Base-by-base conservation (phyloP, 2,888 invertebrate species). In the Augochlorella aurata region DNA sequence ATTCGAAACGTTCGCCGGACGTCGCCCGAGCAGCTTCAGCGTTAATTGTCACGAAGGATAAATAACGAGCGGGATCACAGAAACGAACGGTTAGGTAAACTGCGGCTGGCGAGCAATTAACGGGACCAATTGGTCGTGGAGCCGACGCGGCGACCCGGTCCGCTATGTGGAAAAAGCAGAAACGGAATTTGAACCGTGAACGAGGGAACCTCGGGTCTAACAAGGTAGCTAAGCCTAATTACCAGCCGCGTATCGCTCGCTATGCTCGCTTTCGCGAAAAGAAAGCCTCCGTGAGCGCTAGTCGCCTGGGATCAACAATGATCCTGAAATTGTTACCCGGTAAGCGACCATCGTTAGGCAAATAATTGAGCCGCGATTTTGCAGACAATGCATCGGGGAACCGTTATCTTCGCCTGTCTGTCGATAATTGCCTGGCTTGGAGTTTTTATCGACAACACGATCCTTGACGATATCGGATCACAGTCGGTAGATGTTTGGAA, bases 281-380 rank as follows among this genome's bases (percentile, higher is more conserved):
- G 54, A 67, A n/a, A 49, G 71, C 45, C 29, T 61, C 38, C 21
- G 50, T 44, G 58, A 63, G 78, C 77, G 49, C 58, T 65, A 63
- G 65, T 24, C n/a, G 10, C 8, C 8, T 61, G 21, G 54, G 73
- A 79, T 73, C 74, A 74, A 49, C 67, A 65, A 65, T 44, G 65
- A 70, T 79, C 73, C 74, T 49, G 54, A 79, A 81, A 79, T 79
- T 24, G 65, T 69, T 70, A 73, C 24, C 54, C 21, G 63, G 68
- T 69, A 73, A 69, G 72, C 65, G 79, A 66, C 72, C 52, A 63
- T 73, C 78, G 49, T 72, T 78, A 78, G 38, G 49, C 68, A 65
- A 79, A 58, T 81, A 79, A 81, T 79, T 70, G 65, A 72, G 67
- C 45, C 47, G 24, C 47, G 52, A 79, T 74, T 65, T 69, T 49